A percentile compares a stretch with the other conserved stretches of the same genome.
These are phyloP conservation scores for Heliornis fulica DNA, from an alignment of 2,113 vertebrate genomes.

Conservation along the genomic window DNA sequence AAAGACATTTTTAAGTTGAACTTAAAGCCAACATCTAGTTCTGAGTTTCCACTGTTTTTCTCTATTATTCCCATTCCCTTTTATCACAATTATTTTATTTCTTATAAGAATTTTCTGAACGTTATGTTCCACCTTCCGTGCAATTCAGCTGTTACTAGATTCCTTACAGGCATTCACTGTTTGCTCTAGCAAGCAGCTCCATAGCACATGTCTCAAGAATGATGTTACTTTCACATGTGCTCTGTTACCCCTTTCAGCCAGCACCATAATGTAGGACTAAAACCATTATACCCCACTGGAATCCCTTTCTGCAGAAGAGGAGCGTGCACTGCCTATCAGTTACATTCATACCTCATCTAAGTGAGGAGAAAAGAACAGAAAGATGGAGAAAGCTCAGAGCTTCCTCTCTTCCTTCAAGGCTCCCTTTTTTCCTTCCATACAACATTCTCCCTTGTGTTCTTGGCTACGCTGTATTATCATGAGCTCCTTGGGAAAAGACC, in stretches of 20 bases:
- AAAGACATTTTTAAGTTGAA: neutral
- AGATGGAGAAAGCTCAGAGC: neutral
- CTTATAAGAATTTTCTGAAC: neutral
- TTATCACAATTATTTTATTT: neutral
- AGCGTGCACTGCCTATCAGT: neutral
- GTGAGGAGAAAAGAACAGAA: conserved; percentile 13
- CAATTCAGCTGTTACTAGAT: neutral
- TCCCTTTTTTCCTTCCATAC: neutral
- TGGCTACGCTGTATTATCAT: neutral
- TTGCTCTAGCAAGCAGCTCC: neutral
- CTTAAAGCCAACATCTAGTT: neutral
- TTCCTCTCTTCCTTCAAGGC: conserved; percentile 24
- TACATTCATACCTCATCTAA: conserved; percentile 18
- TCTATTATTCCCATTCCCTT: neutral
- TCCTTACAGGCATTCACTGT: neutral
- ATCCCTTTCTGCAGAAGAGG: neutral
- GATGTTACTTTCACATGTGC: neutral
- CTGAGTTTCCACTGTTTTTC: neutral
- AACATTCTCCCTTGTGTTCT: conserved; percentile 32
- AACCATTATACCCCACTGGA: neutral
- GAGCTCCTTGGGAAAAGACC: conserved; percentile 55
- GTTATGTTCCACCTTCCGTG: neutral
- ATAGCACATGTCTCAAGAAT: neutral
- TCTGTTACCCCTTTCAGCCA: neutral
- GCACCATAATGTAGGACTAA: neutral